These are phyloP conservation scores for Geopemphigus sp. DNA, from an alignment of 1,140 invertebrate species.

Conservation along the genomic window DNA sequence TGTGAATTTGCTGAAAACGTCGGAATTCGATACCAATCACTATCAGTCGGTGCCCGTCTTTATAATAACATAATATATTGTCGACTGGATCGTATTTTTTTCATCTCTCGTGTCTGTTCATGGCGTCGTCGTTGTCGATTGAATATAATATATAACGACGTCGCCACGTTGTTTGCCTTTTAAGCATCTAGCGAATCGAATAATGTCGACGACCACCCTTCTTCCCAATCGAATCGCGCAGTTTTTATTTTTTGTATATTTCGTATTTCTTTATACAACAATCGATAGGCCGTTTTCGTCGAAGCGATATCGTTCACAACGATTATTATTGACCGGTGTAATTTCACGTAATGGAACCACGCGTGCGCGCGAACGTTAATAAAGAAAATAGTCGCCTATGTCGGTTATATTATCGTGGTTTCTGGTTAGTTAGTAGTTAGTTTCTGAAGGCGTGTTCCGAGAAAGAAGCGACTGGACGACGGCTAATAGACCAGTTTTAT, in stretches of 20 bases:
- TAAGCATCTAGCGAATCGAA: not conserved
- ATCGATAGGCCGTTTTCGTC: not conserved
- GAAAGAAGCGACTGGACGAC: conserved; percentile 1
- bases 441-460: not conserved
- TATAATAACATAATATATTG: not conserved
- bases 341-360: too few relatives aligned
- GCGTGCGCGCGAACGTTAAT: not conserved
- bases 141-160: not conserved
- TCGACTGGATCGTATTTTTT: not conserved
- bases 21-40: not conserved
- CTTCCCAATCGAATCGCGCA: not conserved
- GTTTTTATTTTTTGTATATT: not conserved
- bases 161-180: not conserved
- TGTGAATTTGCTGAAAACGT: not conserved
- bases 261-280: not conserved
- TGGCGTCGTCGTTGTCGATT: not conserved
- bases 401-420: too few relatives aligned
- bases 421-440: too few relatives aligned
- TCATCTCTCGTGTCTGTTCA: not conserved
- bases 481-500: conserved; percentile 16
- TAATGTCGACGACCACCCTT: not conserved
- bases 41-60: not conserved
- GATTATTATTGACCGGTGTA: too few relatives aligned
- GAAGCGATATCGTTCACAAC: not conserved
- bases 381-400: not conserved